phyloP scores from a whole-genome alignment of 2,797 vertebrate genomes.

The Poeciliopsis turneri region DNA sequence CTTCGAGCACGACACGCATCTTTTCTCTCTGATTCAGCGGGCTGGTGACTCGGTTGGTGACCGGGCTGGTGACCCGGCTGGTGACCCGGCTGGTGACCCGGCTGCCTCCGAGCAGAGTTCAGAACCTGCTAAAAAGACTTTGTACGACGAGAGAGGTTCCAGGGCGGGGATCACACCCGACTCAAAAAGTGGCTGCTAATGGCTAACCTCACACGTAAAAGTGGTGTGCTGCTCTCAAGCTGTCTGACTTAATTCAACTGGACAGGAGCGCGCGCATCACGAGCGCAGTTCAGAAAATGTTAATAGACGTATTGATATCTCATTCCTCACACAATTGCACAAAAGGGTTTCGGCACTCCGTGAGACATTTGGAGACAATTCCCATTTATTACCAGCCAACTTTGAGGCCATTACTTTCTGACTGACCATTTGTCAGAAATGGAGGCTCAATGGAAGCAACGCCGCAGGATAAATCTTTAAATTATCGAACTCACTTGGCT shows the following conservation, averaged over 20 bases:
- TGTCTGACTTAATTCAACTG: conserved; percentile 14
- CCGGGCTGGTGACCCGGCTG: no score
- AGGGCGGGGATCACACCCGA: conserved; percentile 4
- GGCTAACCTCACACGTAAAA: background rate
- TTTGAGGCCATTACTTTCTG: conserved; percentile 12
- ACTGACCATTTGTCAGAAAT: conserved; percentile 25
- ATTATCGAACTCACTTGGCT: conserved; percentile 46
- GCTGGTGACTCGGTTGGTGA: conserved; percentile 9
- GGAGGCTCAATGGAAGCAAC: conserved; percentile 11
- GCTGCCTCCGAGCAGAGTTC: conserved; percentile 24
- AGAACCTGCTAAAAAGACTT: conserved; percentile 18
- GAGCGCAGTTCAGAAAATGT: conserved; percentile 15
- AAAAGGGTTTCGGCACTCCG: background rate
- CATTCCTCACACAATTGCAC: conserved; percentile 1
- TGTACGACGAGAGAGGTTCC: conserved; percentile 16
- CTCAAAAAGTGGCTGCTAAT: conserved; percentile 7
- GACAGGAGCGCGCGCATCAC: conserved; percentile 5
- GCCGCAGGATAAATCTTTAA: conserved; percentile 36
- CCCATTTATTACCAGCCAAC: background rate
- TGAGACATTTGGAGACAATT: conserved; percentile 6
- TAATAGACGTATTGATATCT: conserved; percentile 3
- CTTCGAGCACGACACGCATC: background rate
- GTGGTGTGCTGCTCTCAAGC: background rate
- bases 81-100: background rate
- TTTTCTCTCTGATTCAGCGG: background rate